Conservation (phyloP, 2,113 vertebrate species). For the Neomonachus schauinslandi region DNA sequence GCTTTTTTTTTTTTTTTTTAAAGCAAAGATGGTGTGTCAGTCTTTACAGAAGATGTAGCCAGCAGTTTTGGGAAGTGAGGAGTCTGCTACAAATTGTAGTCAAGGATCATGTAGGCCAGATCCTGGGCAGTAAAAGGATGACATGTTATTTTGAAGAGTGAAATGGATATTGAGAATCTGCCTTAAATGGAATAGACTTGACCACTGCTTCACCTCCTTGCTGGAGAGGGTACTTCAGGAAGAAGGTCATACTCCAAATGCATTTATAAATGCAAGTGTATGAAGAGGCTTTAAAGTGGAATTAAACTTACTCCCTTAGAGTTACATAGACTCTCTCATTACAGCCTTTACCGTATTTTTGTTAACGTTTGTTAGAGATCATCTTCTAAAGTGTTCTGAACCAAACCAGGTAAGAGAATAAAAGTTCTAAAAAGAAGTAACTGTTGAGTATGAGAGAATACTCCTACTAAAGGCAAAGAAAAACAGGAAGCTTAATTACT, state of each 20-base stretch:
- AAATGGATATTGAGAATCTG: neutral
- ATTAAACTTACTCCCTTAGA: slow-evolving; percentile 35
- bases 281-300: slow-evolving; percentile 25
- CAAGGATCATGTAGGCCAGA: neutral
- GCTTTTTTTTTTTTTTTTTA: neutral
- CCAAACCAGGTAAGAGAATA: slow-evolving; percentile 1
- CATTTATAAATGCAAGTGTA: neutral
- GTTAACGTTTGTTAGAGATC: neutral
- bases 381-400: slow-evolving; percentile 26
- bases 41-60: neutral
- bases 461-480: neutral
- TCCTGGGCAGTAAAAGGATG: neutral
- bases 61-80: neutral
- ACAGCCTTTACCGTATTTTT: neutral
- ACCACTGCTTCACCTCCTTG: neutral
- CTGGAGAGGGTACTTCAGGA: neutral
- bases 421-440: neutral
- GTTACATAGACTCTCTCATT: neutral
- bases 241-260: neutral
- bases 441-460: neutral
- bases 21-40: neutral
- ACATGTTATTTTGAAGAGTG: neutral
- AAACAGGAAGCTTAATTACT: neutral
- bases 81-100: neutral
- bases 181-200: neutral